Base-by-base conservation (phyloP, 2,888 invertebrate species). In the Eristalis arbustorum region DNA sequence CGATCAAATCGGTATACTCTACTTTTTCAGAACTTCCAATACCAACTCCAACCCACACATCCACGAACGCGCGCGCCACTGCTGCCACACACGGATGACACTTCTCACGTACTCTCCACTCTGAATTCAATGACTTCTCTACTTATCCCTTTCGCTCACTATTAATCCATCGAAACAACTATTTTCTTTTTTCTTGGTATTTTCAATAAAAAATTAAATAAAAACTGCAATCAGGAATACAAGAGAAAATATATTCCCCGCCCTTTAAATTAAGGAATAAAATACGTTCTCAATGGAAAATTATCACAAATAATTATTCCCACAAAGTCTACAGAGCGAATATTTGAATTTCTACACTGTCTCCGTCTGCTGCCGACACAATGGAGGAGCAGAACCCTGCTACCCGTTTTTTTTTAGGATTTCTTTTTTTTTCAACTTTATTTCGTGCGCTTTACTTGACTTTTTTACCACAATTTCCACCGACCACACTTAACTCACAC, bases 181-280 rank as follows among this genome's bases (percentile, higher is more conserved):
- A 73, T 82, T 85, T 82, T 82, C 61, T 59, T 74, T 85, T 85
- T 85, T 69, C 85, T 85, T 85, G 31, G 76, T 67, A 76, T 84
- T 84, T 59, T 57, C 67, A 61, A 61, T 59, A 76, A 78, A 78
- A 83, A 80, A n/a, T 57, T 34, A 57, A 76, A 63, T 61, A 63
- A 34, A n/a, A 80, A 80, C 59, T 63, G 34, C 59, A 75, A 71
- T 57, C 61, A 71, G 23, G 67, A 74, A 69, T 63, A 72, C 57
- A 40, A 31, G 31, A 57, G 28, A 71, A 62, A 40, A 22, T 11
- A 69, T 71, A 57, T 80, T 13, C 34, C 31, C 78, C 73, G 61
- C 79, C 74, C 80, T 73, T 68, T n/a, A n/a, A 61, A 25, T 3
- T 49, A 18, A 31, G 14, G 57, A 14, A 73, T 66, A 56, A 79